Base-by-base conservation (phyloP, 2,797 vertebrate species). In the Cyprinella venusta region DNA sequence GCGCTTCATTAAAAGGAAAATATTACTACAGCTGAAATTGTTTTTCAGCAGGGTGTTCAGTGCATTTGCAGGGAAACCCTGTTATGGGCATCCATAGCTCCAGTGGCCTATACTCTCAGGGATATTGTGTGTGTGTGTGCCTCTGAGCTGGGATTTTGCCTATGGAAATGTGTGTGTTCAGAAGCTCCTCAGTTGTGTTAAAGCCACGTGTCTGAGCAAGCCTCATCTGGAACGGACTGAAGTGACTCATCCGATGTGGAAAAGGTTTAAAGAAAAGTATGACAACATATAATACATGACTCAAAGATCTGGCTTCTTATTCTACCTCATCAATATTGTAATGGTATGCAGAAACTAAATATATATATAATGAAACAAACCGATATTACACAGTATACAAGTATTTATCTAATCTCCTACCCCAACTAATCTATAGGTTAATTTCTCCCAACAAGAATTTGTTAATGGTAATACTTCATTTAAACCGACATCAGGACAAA, bases 201-300 rank as follows among this genome's bases (percentile, higher is more conserved):
- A 71, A 82, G 84, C 87, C 90, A 92, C 87, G 74, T 91, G 90
- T 82, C 85, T 84, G 61, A 88, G 80, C 77, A 84, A 74, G 88
- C 71, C 87, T 90, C 90, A 90, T 87, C 90, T 91, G 74, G 80
- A 85, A 86, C 87, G 52, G 89, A 90, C 88, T 79, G 74, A 77
- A 88, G 84, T 85, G 76, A 90, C 86, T 93, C 87, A 90, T 90
- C 82, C 87, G 83, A 88, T 85, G 88, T 85, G 89, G 69, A 86
- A 54, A 56, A 70, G 30, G 56, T 80, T 65, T 80, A 48, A 40
- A 85, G 40, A 67, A 38, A 65, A 76, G 72, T 52, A 64, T 7
- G 30, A 21, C 56, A 83, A 81, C 78, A 86, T 85, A 88, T 87
- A 83, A 91, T 90, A 88, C 86, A 86, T 89, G 89, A 90, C 84